A percentile compares a stretch with the other conserved stretches of the same genome.
phyloP scores from a whole-genome alignment of 2,113 vertebrate species.

The Notothenia coriiceps region DNA sequence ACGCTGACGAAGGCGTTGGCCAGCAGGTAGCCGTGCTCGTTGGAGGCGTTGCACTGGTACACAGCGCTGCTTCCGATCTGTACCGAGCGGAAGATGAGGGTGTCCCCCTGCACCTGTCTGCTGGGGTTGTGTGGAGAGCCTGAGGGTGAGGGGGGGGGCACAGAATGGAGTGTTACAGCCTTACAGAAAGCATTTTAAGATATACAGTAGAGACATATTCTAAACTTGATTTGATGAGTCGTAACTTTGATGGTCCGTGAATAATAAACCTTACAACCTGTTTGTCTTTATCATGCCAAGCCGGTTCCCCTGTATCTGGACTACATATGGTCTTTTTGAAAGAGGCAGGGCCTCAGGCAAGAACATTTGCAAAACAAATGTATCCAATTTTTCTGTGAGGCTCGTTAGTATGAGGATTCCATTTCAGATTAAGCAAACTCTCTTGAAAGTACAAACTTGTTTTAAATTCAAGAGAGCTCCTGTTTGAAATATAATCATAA shows the following conservation, averaged over 20 bases:
- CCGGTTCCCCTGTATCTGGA: background rate
- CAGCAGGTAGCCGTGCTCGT: conserved; percentile 94
- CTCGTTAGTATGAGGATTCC: no score
- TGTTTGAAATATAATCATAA: no score
- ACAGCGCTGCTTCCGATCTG: conserved; percentile 94
- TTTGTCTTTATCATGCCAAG: background rate
- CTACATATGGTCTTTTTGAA: no score
- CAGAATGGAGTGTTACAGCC: no score
- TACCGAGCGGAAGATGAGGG: conserved; percentile 93
- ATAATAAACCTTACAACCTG: background rate
- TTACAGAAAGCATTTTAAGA: background rate
- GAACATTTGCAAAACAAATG: no score
- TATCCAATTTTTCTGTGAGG: no score
- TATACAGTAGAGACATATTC: background rate
- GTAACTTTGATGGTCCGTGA: background rate
- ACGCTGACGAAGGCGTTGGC: conserved; percentile 96
- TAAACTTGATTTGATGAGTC: background rate
- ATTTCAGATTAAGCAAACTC: no score
- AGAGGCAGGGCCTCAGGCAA: no score
- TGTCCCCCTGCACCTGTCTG: conserved; percentile 89
- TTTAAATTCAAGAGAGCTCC: no score
- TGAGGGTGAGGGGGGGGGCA: conserved; percentile 45
- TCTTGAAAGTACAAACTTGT: no score
- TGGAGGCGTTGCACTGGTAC: conserved; percentile 98
- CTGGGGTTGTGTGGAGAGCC: conserved; percentile 85